These are phyloP conservation scores for Rhinella marina DNA, from an alignment of 2,797 vertebrate genomes.

Conservation along the genomic window DNA sequence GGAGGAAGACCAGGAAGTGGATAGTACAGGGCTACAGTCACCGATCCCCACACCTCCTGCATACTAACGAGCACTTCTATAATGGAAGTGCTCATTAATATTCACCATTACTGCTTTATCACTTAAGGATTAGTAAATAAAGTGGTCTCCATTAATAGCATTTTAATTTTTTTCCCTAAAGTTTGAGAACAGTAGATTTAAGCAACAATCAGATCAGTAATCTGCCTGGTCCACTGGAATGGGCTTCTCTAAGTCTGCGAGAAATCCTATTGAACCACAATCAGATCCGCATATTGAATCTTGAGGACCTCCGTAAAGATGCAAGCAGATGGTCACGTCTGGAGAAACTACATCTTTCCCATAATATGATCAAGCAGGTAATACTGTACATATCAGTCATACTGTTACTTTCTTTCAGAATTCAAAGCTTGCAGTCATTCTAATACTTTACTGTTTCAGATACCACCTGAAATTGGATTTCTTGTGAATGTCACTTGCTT, in stretches of 20 bases:
- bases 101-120: too few species aligned
- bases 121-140: background rate
- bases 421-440: background rate
- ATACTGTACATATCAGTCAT: background rate
- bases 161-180: slow-evolving; percentile 65
- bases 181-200: slow-evolving; percentile 90
- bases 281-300: slow-evolving; percentile 82
- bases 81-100: too few species aligned
- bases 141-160: background rate
- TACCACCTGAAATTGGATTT: slow-evolving; percentile 90
- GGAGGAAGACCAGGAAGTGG: too few species aligned
- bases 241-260: slow-evolving; percentile 87
- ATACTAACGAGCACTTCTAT: too few species aligned
- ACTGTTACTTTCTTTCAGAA: background rate
- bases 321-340: slow-evolving; percentile 84
- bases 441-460: slow-evolving; percentile 72
- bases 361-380: slow-evolving; percentile 91
- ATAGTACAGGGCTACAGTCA: too few species aligned
- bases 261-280: slow-evolving; percentile 93
- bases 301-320: slow-evolving; percentile 76
- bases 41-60: too few species aligned
- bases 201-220: slow-evolving; percentile 82
- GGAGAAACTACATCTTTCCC: slow-evolving; percentile 90
- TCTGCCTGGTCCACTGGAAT: slow-evolving; percentile 82
- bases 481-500: slow-evolving; percentile 90